Base-by-base conservation (phyloP, 2,888 invertebrate species). In the Margaritifera margaritifera region DNA sequence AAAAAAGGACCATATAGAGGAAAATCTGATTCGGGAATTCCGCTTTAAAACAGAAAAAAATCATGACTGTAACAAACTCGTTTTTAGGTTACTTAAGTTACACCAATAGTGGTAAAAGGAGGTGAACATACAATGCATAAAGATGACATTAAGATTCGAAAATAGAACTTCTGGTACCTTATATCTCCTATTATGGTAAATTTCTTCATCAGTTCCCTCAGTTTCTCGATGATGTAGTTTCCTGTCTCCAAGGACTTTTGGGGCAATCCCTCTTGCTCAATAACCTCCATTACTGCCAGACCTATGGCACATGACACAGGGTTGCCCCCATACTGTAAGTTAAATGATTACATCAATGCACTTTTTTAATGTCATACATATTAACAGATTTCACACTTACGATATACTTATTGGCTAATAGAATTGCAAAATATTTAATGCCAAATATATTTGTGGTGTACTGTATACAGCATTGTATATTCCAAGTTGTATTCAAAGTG, bases 291-390 rank as follows among this genome's bases (percentile, higher is more conserved):
- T 1, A 99, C 99, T 4, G 98, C 96, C 87, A 95, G 95, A 0
- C 96, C 97, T 62, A 98, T 95, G 0, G 98, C 98, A 88, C 98
- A 98, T 0, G 98, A 98, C 0, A 99, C 99, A 19, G 99, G 98
- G 91, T 99, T 99, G 18, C 99, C 99, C 19, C 99, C 99, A 88
- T 96, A 99, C 96, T 97, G 90, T 60, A 90, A 77, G 11, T 42
- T 15, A 42, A 42, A 42, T 42, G 42, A 42, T 42, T 15, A 42
- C 42, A 42, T 42, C 42, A 42, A 42, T 42, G 11, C 42, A 42
- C 42, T 42, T 11, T 42, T 42, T 42, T 15, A 11, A 42, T 15
- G 15, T 42, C 42, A 42, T 3, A 15, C 42, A 42, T 42, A 15
- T 15, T 42, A 15, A 42, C 42, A 15, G 15, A 42, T 42, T 42